These are phyloP conservation scores for Bagarius yarrelli DNA, from an alignment of 2,113 vertebrate species.

Conservation along the genomic window DNA sequence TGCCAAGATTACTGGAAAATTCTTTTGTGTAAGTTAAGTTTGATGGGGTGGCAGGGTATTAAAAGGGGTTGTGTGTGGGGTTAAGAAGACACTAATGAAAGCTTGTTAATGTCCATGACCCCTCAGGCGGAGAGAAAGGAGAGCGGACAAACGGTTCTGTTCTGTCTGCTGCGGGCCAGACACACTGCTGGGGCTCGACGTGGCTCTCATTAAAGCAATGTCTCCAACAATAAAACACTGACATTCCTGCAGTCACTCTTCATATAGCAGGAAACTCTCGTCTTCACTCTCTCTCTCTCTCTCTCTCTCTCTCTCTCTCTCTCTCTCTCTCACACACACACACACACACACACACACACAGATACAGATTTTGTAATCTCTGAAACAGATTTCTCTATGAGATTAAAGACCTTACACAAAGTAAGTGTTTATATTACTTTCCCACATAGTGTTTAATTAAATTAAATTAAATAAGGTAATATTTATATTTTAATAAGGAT, in stretches of 20 bases:
- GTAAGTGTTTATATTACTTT: too few relatives aligned
- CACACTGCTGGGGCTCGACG: slow-evolving; percentile 45
- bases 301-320: slow-evolving; percentile 7
- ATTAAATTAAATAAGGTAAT: too few relatives aligned
- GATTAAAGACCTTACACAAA: neutral
- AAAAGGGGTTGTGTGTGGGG: too few relatives aligned
- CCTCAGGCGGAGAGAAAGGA: slow-evolving; percentile 32
- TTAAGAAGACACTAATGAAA: slow-evolving; percentile 56
- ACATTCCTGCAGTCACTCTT: slow-evolving; percentile 58
- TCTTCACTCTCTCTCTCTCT: neutral
- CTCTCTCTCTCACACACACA: slow-evolving; percentile 11
- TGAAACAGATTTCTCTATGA: neutral
- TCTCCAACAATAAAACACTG: slow-evolving; percentile 50
- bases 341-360: neutral
- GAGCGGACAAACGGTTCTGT: neutral
- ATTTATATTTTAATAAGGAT: too few relatives aligned
- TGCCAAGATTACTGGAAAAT: slow-evolving; percentile 41
- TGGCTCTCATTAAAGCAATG: slow-evolving; percentile 61
- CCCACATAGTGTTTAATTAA: too few relatives aligned
- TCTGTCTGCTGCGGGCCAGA: slow-evolving; percentile 10
- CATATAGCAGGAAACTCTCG: slow-evolving; percentile 38
- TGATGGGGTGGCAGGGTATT: too few relatives aligned
- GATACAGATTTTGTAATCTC: neutral
- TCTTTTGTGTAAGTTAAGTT: slow-evolving; percentile 58
- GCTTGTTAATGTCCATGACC: slow-evolving; percentile 57